Conservation (phyloP, 2,888 invertebrate species). For the Galerucella nymphaeae region DNA sequence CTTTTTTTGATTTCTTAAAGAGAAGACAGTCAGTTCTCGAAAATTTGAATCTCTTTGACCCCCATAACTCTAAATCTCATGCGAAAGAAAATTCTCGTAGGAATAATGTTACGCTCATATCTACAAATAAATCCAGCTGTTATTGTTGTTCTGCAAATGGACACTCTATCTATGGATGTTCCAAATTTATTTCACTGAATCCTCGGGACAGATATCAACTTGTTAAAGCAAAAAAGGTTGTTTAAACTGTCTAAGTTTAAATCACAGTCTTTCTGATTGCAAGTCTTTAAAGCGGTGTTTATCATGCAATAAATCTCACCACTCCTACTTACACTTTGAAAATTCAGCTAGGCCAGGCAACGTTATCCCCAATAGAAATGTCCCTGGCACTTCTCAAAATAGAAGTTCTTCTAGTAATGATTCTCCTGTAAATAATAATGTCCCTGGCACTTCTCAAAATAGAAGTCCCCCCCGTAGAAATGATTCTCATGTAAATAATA, state of each 20-base stretch:
- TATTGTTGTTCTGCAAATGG: not conserved
- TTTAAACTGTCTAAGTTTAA: not conserved
- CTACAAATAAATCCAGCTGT: not conserved
- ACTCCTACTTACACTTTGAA: not conserved
- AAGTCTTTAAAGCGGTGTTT: not conserved
- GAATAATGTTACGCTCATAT: not conserved
- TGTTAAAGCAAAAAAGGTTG: not conserved
- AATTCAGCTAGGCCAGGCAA: not conserved
- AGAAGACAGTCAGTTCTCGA: slow-evolving; percentile 1
- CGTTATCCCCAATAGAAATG: not conserved
- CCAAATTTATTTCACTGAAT: not conserved
- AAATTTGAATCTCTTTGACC: not conserved
- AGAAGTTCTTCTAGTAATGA: not conserved
- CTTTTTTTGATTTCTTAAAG: not conserved
- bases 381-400: not conserved
- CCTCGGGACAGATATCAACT: not conserved
- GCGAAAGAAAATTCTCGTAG: not conserved
- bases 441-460: not conserved
- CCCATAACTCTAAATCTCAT: not conserved
- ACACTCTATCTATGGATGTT: not conserved
- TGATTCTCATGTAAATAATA: not conserved
- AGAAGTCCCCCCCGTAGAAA: not conserved
- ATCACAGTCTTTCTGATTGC: not conserved
- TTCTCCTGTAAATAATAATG: not conserved
- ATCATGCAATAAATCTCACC: not conserved